Evolutionary conservation across 2,888 invertebrate genomes (phyloP), one percentile per base, ranked within the genome.

Genomic region (Euclidia mi): DNA sequence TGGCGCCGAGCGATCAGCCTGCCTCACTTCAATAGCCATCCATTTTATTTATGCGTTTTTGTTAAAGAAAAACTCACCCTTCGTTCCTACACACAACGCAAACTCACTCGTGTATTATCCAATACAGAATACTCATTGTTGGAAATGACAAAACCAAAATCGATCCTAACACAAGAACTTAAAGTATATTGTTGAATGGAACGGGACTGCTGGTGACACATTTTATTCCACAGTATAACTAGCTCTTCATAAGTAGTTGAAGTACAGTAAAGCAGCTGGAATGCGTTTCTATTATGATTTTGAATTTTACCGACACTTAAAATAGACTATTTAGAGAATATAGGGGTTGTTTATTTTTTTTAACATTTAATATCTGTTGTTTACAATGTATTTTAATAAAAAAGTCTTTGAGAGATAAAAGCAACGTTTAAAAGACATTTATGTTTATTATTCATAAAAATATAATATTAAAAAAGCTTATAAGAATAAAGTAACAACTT

Each of bases 31-130:
- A 81, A 79, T 81, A 71, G 71, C 56, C 63, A 62, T 56, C 46
- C 53, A 67, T 57, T 76, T 78, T 78, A 79, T 79, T 84, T 76
- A 73, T 77, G 58, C 62, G 59, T 79, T 79, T 79, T 78, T 76
- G 65, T 65, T 70, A 52, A 60, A 57, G 60, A 72, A 78, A n/a
- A 78, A 75, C 71, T 74, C 73, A 65, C 58, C 61, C 68, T 58
- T 51, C 41, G 18, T 42, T 44, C 38, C 3, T 38, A 14, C 2
- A 64, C 37, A 60, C 38, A 65, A 57, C 35, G 9, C 28, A 47
- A 62, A 56, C 49, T 56, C 29, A 38, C 52, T 59, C 11, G 45
- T 38, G 46, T 51, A 42, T 59, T 60, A 68, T 53, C 28, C 45
- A 52, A 52, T 40, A 65, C 34, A 46, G 32, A 66, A 58, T 12